phyloP scores from a whole-genome alignment of 2,888 invertebrate species.

The Pandemis cinnamomeana region DNA sequence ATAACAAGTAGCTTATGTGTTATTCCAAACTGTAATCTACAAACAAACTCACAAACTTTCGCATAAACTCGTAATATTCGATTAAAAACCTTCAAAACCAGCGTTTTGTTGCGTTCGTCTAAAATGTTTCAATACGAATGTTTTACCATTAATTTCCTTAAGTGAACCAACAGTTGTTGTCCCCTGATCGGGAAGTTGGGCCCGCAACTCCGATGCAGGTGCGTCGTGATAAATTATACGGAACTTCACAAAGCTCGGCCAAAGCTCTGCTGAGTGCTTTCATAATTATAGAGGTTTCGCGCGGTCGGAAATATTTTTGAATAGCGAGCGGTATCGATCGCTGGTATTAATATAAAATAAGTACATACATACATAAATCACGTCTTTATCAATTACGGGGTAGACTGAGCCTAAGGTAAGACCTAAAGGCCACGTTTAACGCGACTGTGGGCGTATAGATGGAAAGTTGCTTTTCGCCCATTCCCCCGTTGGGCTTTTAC shows the following conservation, averaged over 20 bases:
- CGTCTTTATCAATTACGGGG: too few species aligned
- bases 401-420: too few species aligned
- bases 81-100: too few species aligned
- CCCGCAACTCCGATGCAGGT: conserved; percentile 48
- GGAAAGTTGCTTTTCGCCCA: too few species aligned
- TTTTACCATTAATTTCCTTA: neutral
- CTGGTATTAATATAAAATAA: neutral
- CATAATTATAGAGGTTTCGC: conserved; percentile 19
- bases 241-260: conserved; percentile 17
- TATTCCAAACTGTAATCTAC: too few species aligned
- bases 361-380: too few species aligned
- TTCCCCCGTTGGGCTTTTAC: too few species aligned
- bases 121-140: neutral
- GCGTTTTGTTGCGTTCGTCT: neutral
- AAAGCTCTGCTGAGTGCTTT: conserved; percentile 18
- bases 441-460: too few species aligned
- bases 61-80: too few species aligned
- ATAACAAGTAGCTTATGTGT: too few species aligned
- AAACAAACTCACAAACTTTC: too few species aligned
- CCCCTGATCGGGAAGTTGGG: conserved; percentile 19
- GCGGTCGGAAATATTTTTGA: neutral
- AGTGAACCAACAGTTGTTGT: neutral
- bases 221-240: conserved; percentile 53
- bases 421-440: too few species aligned
- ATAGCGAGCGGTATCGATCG: neutral